Evolutionary conservation across 2,888 invertebrate species (phyloP).

Genomic region (Carcina quercana): DNA sequence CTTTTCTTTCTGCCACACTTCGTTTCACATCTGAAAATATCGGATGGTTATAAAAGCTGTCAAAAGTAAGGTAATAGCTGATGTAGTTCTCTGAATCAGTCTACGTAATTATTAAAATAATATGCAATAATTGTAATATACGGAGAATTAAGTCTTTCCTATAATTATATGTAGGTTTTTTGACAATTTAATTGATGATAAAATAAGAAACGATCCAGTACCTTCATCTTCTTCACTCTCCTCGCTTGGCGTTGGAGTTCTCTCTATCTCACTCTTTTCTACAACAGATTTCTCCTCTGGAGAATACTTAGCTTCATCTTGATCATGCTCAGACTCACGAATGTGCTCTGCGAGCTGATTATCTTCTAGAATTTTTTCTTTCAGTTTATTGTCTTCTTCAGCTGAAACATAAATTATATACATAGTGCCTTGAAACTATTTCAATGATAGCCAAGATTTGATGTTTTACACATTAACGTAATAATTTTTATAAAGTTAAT

Average conservation of each 20-base stretch:
- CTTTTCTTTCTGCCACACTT: conserved; percentile 84
- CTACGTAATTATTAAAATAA: no score
- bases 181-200: no score
- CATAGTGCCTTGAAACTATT: no score
- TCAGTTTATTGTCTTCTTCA: conserved; percentile 67
- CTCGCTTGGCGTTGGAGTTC: conserved; percentile 65
- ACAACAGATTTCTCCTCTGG: conserved; percentile 85
- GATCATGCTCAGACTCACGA: conserved; percentile 57
- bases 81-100: no score
- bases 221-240: conserved; percentile 72
- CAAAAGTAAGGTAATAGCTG: not conserved
- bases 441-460: no score
- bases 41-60: not conserved
- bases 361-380: conserved; percentile 55
- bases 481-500: no score
- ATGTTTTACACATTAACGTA: no score
- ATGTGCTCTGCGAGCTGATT: conserved; percentile 48
- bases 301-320: conserved; percentile 84
- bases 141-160: no score
- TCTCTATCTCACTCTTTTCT: conserved; percentile 77
- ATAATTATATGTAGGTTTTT: no score
- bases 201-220: no score
- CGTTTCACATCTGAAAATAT: conserved; percentile 69
- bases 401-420: conserved; percentile 34
- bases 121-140: no score